Conservation (phyloP, 2,113 vertebrate genomes). For the Marmota monax region DNA sequence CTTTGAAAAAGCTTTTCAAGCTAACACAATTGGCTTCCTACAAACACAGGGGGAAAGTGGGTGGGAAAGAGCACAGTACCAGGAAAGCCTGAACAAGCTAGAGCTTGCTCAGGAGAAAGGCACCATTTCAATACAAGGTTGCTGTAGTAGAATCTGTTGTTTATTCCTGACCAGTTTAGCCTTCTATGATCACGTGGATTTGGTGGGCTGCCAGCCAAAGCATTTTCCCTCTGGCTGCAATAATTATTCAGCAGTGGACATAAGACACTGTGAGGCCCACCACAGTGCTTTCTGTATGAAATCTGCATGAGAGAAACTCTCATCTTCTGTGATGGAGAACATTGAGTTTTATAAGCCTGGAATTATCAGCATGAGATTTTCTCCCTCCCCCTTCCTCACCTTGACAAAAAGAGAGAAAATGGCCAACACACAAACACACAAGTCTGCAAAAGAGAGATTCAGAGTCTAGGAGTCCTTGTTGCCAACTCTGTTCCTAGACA, state of each 20-base stretch:
- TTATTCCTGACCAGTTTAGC: not conserved
- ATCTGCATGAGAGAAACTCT: not conserved
- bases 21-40: not conserved
- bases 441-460: not conserved
- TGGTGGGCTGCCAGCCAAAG: not conserved
- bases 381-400: not conserved
- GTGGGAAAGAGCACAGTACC: not conserved
- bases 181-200: not conserved
- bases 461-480: not conserved
- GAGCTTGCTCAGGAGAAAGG: not conserved
- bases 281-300: not conserved
- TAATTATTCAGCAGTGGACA: not conserved
- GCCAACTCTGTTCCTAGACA: not conserved
- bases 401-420: not conserved
- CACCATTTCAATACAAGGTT: not conserved
- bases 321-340: not conserved
- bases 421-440: not conserved
- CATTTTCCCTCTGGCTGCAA: not conserved
- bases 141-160: not conserved
- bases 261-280: not conserved
- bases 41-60: not conserved
- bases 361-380: not conserved
- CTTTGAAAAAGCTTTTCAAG: not conserved
- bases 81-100: not conserved
- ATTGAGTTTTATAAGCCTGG: not conserved